These are phyloP conservation scores for Crioceris asparagi DNA, from an alignment of 2,888 invertebrate genomes.

Conservation along the genomic window DNA sequence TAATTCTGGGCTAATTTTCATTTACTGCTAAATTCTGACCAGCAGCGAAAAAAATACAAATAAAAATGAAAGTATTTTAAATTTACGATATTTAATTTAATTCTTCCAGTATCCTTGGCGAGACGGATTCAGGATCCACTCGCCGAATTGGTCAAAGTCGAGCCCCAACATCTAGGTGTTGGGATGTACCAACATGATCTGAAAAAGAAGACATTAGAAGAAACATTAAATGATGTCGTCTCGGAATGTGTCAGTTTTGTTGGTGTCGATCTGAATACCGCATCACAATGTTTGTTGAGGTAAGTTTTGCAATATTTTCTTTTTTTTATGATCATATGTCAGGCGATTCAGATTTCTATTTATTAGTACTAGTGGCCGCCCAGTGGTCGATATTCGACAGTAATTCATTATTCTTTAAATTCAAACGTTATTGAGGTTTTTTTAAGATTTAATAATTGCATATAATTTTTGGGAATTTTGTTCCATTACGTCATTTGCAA, in stretches of 20 bases:
- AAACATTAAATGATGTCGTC: constrained; percentile 68
- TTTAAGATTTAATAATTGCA: too few species aligned
- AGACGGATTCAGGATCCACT: constrained; percentile 83
- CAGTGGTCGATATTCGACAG: too few species aligned
- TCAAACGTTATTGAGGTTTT: too few species aligned
- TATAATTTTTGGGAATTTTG: too few species aligned
- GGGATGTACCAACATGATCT: constrained; percentile 96
- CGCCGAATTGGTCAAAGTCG: constrained; percentile 85
- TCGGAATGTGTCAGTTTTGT: constrained; percentile 89
- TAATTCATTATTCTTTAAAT: too few species aligned
- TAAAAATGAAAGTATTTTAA: constrained; percentile 2
- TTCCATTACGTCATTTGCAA: too few species aligned
- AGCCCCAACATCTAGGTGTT: constrained; percentile 84
- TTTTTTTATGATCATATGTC: too few species aligned
- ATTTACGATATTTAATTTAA: too few species aligned
- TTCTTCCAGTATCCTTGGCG: constrained; percentile 75
- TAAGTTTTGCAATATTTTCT: constrained; percentile 26
- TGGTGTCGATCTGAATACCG: constrained; percentile 84
- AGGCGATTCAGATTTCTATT: too few species aligned
- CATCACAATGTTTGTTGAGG: constrained; percentile 72
- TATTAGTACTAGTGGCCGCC: too few species aligned
- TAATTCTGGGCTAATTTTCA: too few species aligned
- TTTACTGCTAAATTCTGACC: too few species aligned
- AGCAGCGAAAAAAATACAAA: background rate
- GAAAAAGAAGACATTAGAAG: constrained; percentile 61